Conservation (phyloP, 64 coral and sea anemone species). For the Pachyseris speciosa region DNA sequence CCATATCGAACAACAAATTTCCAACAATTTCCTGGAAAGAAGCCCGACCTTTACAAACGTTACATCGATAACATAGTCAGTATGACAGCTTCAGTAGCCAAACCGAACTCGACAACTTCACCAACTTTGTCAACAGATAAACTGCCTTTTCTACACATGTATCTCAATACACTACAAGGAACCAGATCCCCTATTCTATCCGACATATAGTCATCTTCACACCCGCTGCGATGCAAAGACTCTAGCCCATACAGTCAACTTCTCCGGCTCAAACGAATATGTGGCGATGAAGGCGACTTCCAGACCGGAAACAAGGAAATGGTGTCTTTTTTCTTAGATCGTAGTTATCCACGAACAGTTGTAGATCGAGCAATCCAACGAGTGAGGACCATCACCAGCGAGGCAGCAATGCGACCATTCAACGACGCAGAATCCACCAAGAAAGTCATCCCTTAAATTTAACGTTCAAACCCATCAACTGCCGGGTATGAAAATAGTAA, state of each 20-base stretch:
- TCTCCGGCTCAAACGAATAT: background rate
- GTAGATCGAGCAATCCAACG: background rate
- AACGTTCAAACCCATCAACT: background rate
- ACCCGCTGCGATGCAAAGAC: background rate
- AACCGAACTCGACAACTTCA: background rate
- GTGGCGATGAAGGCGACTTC: too few relatives aligned
- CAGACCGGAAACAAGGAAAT: too few relatives aligned
- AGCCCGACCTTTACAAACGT: constrained; percentile 12
- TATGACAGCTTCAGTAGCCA: constrained; percentile 11
- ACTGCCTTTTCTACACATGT: background rate
- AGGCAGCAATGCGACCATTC: background rate
- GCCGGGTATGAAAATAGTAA: too few relatives aligned
- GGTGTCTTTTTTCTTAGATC: background rate
- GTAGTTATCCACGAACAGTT: background rate
- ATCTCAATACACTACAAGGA: background rate
- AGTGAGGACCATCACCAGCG: background rate
- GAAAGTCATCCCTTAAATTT: background rate
- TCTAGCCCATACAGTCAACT: background rate
- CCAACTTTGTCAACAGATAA: background rate
- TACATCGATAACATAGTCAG: background rate
- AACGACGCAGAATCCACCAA: background rate
- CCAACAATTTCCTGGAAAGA: background rate
- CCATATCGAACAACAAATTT: background rate
- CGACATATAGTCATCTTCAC: background rate
- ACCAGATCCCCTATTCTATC: background rate